Evolutionary conservation across 2,797 vertebrate genomes (phyloP).

Genomic region (Rhinella marina): DNA sequence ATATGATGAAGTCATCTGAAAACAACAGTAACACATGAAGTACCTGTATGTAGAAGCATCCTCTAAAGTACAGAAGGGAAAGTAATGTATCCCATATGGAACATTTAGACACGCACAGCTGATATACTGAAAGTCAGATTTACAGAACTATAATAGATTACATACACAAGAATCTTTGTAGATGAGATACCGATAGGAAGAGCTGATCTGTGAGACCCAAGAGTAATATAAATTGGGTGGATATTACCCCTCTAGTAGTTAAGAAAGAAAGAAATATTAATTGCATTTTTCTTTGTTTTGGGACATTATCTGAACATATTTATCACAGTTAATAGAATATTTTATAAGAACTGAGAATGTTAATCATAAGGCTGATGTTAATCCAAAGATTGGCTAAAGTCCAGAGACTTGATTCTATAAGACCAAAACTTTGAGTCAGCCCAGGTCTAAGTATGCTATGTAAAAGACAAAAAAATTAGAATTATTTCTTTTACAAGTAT

Average conservation of each 20-base stretch:
- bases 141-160: neutral
- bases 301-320: neutral
- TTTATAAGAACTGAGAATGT: neutral
- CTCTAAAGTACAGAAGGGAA: neutral
- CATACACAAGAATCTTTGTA: constrained; percentile 25
- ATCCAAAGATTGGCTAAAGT: neutral
- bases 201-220: constrained; percentile 9
- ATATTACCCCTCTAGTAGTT: constrained; percentile 27
- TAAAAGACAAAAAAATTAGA: neutral
- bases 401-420: neutral
- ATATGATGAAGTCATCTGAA: neutral
- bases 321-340: neutral
- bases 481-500: neutral
- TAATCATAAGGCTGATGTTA: neutral
- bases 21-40: neutral
- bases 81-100: constrained; percentile 28
- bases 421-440: neutral
- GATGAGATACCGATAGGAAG: constrained; percentile 36
- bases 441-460: neutral
- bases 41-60: constrained; percentile 19
- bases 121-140: constrained; percentile 12
- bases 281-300: neutral
- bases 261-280: constrained; percentile 6
- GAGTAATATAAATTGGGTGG: constrained; percentile 19
- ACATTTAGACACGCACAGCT: constrained; percentile 4